These are phyloP conservation scores for Polydrusus tereticollis DNA, from an alignment of 2,888 invertebrate species.

Conservation along the genomic window DNA sequence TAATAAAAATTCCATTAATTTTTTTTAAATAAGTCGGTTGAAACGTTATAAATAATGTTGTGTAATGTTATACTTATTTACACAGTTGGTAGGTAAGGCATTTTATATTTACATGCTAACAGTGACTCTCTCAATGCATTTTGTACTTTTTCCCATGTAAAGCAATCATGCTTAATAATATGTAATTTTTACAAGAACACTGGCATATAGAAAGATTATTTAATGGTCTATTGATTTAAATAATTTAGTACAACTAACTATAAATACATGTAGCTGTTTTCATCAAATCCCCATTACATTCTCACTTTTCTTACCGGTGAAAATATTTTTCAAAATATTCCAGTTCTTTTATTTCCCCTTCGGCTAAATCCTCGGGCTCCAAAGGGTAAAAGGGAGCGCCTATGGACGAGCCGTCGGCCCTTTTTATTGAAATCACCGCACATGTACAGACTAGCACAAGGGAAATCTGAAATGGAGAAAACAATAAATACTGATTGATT, in stretches of 20 bases:
- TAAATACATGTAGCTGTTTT: too few species aligned
- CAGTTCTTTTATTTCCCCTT: slow-evolving; percentile 37
- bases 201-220: too few species aligned
- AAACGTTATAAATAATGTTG: not conserved
- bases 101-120: not conserved
- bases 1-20: not conserved
- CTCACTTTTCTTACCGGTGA: slow-evolving; percentile 20
- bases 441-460: slow-evolving; percentile 33
- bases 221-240: too few species aligned
- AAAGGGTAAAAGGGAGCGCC: slow-evolving; percentile 39
- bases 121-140: not conserved
- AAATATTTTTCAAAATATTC: slow-evolving; percentile 38
- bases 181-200: too few species aligned
- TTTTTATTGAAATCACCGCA: slow-evolving; percentile 26
- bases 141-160: too few species aligned
- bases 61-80: not conserved
- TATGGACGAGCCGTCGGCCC: slow-evolving; percentile 28
- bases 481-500: not conserved
- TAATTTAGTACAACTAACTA: too few species aligned
- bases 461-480: slow-evolving; percentile 29
- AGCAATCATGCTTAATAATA: too few species aligned
- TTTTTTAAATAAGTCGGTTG: not conserved
- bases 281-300: too few species aligned
- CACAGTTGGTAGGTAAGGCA: not conserved
- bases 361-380: slow-evolving; percentile 34